Evolutionary conservation across 2,797 vertebrate species (phyloP).

Genomic region (Odontamblyopus lacepedii): DNA sequence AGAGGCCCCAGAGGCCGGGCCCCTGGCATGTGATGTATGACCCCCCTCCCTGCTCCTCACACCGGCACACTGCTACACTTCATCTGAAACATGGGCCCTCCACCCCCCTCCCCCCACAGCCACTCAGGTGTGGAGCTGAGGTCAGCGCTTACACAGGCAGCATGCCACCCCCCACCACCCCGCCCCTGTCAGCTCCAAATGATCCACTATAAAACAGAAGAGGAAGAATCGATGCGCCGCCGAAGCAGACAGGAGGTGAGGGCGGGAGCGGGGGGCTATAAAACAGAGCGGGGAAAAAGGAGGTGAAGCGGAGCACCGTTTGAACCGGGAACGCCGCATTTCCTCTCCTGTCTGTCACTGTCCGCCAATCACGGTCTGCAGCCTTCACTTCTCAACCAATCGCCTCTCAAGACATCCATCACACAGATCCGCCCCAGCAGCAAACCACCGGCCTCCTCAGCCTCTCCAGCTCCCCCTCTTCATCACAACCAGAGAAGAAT

Average conservation of each 20-base stretch:
- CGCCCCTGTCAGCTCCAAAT: slow-evolving; percentile 51
- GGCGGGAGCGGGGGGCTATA: slow-evolving; percentile 14
- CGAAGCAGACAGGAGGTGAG: slow-evolving; percentile 4
- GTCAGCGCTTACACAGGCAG: slow-evolving; percentile 62
- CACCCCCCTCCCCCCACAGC: slow-evolving; percentile 34
- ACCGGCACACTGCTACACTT: slow-evolving; percentile 42
- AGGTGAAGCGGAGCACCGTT: too few relatives aligned
- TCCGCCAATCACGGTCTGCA: background rate
- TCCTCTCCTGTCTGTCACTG: background rate
- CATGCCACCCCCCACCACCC: slow-evolving; percentile 11
- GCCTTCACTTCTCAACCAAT: background rate
- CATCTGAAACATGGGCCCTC: slow-evolving; percentile 4
- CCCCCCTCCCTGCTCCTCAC: slow-evolving; percentile 13
- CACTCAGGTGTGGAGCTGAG: slow-evolving; percentile 67
- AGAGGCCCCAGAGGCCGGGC: background rate
- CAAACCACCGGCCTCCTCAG: background rate
- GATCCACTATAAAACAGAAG: slow-evolving; percentile 56
- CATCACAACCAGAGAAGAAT: too few relatives aligned
- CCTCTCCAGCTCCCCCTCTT: too few relatives aligned
- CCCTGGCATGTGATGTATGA: slow-evolving; percentile 50
- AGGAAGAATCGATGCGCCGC: slow-evolving; percentile 50
- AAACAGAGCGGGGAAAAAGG: too few relatives aligned
- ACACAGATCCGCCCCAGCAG: background rate
- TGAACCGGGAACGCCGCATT: background rate
- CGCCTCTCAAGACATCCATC: slow-evolving; percentile 5